A percentile compares a stretch with the other conserved stretches of the same genome.
Conservation (phyloP, 2,888 invertebrate species). For the Melikaiella ostensackeni region DNA sequence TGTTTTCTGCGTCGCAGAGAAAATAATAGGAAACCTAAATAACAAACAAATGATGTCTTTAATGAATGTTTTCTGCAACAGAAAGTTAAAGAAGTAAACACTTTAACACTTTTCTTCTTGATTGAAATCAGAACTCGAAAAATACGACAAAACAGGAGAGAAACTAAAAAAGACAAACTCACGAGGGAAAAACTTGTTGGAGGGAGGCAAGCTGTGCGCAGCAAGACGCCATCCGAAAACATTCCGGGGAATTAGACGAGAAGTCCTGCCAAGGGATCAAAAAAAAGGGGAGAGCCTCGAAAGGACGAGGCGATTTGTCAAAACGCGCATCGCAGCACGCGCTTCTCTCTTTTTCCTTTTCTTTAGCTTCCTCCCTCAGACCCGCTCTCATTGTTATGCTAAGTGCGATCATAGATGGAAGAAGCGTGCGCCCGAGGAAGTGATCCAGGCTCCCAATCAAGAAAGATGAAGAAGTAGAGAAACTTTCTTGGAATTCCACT, state of each 20-base stretch:
- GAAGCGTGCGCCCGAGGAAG: constrained; percentile 31
- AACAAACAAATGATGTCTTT: too few species aligned
- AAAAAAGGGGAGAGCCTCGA: constrained; percentile 55
- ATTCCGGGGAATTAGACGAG: constrained; percentile 75
- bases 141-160: constrained; percentile 9
- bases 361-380: constrained; percentile 51
- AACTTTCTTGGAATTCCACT: constrained; percentile 29
- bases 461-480: constrained; percentile 29
- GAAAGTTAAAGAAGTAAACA: too few species aligned
- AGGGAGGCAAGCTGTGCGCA: constrained; percentile 73
- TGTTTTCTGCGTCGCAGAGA: background rate
- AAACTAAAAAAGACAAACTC: constrained; percentile 20
- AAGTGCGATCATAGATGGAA: constrained; percentile 65
- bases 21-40: too few species aligned
- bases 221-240: constrained; percentile 73
- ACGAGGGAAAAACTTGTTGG: constrained; percentile 43
- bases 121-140: constrained; percentile 17
- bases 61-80: too few species aligned
- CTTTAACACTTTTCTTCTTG: background rate
- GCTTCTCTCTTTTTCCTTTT: constrained; percentile 44
- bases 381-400: constrained; percentile 70
- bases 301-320: constrained; percentile 70
- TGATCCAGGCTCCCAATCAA: constrained; percentile 34
- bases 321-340: constrained; percentile 67
- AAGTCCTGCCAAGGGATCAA: constrained; percentile 67